Evolutionary conservation across 2,797 vertebrate species (phyloP), one percentile per base, ranked within the genome.

Genomic region (Enteromius anoplus): DNA sequence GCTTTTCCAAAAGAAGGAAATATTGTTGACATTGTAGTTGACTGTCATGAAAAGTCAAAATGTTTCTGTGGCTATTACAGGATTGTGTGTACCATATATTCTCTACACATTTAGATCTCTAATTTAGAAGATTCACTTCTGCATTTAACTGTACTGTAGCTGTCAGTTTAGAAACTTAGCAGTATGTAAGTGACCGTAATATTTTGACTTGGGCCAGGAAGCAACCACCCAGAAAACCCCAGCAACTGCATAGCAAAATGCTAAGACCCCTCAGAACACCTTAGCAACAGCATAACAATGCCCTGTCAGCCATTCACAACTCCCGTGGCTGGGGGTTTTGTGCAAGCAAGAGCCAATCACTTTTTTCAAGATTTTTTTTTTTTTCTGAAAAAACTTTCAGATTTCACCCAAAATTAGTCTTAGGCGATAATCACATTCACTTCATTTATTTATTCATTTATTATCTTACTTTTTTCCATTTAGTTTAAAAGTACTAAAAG

Each of bases 231-330:
- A 80, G 53, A 71, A 80, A 70, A 80, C 66, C 66, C 53, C 64
- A 60, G 66, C 51, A 80, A 71, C 66, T 9, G n/a, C 49, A 80
- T 79, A 69, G 64, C 47, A 51, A 68, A 55, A 70, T 70, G 53
- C 68, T 45, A 58, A 70, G 78, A 64, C 26, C 42, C 78, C 29
- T 47, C 12, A 60, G n/a, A 78, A 83, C 42, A 64, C 66, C 65
- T 23, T 60, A 78, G 82, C 66, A 83, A 83, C 82, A 3, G 29
- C 53, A 83, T 78, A 51, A 68, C 82, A 83, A 83, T 47, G 42
- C 29, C 75, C 34, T 26, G 42, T 32, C 55, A 37, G 40, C 75
- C 29, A 78, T 29, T 49, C 51, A 70, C 66, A 42, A 60, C 15
- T 32, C 37, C 8, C 23, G 10, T 21, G 17, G 51, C 51, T 55